Evolutionary conservation across 2,888 invertebrate species (phyloP), one percentile per base, ranked within the genome.

Genomic region (Metopia argyrocephala): DNA sequence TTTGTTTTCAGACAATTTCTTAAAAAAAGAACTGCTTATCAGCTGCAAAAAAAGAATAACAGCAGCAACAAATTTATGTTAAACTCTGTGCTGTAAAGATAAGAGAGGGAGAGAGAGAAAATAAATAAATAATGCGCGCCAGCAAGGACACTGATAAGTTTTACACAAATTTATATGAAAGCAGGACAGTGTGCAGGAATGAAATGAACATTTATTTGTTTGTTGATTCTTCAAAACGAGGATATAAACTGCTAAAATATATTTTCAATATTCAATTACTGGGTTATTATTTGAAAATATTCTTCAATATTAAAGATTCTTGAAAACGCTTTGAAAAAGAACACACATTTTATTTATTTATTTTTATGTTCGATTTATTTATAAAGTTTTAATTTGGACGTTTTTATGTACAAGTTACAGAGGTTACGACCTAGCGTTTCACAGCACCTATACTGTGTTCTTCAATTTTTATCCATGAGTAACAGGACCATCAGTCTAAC

Each of bases 101-200:
- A 12, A 38, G 0, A 12, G 5, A 3, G 0, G 3, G 12, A 38
- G 12, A 38, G 38, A 38, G 3, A 38, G 38, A 12, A 38, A 38
- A 38, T 38, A 38, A 54, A 25, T 15, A 56, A 56, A 56, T 20
- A 48, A 20, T 48, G n/a, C 7, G 20, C 52, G 38, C n/a, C 12
- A 66, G 65, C 66, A 62, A 78, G 70, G 61, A 74, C 78, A 81
- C 70, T 62, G 66, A 75, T 61, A 78, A 78, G 74, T 74, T 38
- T 73, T 74, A 70, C 73, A 66, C 48, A 64, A 52, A 52, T 59
- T 71, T 65, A 64, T 31, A 66, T 45, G 50, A 46, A 38, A 38
- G 45, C 61, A 73, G 71, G 66, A 78, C 78, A 12, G 3, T 38
- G 15, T 38, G 38, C 15, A 38, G 38, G 38, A 38, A 3, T 12